Base-by-base conservation (phyloP, 2,113 vertebrate species). In the Apodemus sylvaticus region DNA sequence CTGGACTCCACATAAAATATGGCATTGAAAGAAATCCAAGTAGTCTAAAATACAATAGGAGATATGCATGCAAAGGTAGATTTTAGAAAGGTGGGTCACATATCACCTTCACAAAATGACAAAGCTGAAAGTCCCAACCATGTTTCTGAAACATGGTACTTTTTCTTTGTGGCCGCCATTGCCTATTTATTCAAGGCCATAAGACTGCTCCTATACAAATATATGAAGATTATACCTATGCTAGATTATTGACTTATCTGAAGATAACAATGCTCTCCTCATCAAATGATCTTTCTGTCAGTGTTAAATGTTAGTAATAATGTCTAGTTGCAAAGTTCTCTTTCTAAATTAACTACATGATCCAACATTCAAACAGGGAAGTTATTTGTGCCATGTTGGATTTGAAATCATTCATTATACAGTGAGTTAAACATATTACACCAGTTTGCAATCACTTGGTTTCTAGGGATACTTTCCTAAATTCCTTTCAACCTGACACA, bases 221-320 rank as follows among this genome's bases (percentile, higher is more conserved):
- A 81, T 53, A 53, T 29, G 45, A 3, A 58, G 86, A 91, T 74
- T 82, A 36, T 93, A n/a, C 83, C 92, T 94, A 95, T 71, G 7
- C 36, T 74, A 97, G 19, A 39, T 78, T 97, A 58, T 66, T 60
- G 2, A 94, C 45, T 96, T 97, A 89, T 97, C 97, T 97, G 89
- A 62, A 97, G 97, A 97, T 82, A 64, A 17, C 79, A 9, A 14
- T 79, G 77, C 85, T 96, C 51, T 96, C 78, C 93, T 88, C 81
- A 89, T 87, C 85, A 87, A 90, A 94, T 95, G 66, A 97, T 93
- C 70, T 9, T 5, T 0, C 95, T 76, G 97, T 1, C 76, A 90
- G 3, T 96, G 91, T 94, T 93, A 93, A 95, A 1, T 1, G 96
- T 82, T 94, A 55, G 16, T 31, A 76, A 29, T 89, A 81, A 96